Conservation (phyloP, 2,113 vertebrate genomes). For the Brachirus orientalis region DNA sequence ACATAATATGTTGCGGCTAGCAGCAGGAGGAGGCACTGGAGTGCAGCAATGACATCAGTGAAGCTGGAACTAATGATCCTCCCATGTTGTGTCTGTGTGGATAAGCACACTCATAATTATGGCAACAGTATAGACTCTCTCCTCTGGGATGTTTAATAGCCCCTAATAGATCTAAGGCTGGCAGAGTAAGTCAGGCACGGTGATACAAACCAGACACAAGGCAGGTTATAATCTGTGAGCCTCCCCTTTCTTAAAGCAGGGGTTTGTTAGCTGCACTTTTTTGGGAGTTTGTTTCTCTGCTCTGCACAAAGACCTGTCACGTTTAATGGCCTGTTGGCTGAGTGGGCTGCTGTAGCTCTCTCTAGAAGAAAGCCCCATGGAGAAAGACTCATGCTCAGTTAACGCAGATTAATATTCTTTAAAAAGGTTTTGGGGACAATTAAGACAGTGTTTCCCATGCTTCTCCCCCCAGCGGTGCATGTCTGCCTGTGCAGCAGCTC, state of each 20-base stretch:
- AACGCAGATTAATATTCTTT: slow-evolving; percentile 87
- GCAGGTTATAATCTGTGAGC: slow-evolving; percentile 62
- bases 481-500: slow-evolving; percentile 74
- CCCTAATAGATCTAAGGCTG: slow-evolving; percentile 50
- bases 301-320: slow-evolving; percentile 83
- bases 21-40: slow-evolving; percentile 1
- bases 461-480: slow-evolving; percentile 75
- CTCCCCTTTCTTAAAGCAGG: slow-evolving; percentile 31
- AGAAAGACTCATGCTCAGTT: slow-evolving; percentile 81
- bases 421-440: slow-evolving; percentile 83
- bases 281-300: slow-evolving; percentile 63
- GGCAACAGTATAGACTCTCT: slow-evolving; percentile 41
- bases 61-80: slow-evolving; percentile 49
- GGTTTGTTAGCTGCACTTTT: slow-evolving; percentile 59
- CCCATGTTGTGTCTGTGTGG: slow-evolving; percentile 39
- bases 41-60: slow-evolving; percentile 42
- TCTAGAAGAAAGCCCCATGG: slow-evolving; percentile 73
- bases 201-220: slow-evolving; percentile 65
- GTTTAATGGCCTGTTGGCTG: slow-evolving; percentile 84
- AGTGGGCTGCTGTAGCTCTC: slow-evolving; percentile 78
- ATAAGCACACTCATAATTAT: slow-evolving; percentile 30
- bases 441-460: slow-evolving; percentile 82
- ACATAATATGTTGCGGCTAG: neutral
- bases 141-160: slow-evolving; percentile 50
- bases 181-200: slow-evolving; percentile 31